These are phyloP conservation scores for Kryptolebias marmoratus DNA, from an alignment of 2,113 vertebrate species.

Conservation along the genomic window DNA sequence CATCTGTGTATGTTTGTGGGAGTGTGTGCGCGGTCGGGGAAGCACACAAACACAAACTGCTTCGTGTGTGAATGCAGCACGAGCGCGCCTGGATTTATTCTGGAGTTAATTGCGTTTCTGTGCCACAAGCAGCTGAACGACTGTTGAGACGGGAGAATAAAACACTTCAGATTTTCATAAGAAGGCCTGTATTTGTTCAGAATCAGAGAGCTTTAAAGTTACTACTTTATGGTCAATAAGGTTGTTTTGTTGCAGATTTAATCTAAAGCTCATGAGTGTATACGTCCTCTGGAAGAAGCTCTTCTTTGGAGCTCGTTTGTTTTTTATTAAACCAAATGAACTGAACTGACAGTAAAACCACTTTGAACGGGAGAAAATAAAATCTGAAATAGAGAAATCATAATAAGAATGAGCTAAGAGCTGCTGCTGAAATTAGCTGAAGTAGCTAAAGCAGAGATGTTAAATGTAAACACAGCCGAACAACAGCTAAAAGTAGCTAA, in stretches of 20 bases:
- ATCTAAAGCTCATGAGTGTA: slow-evolving; percentile 20
- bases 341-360: slow-evolving; percentile 2
- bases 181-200: neutral
- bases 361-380: neutral
- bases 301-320: slow-evolving; percentile 4
- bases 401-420: too few species aligned
- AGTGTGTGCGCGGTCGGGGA: slow-evolving; percentile 1
- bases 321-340: slow-evolving; percentile 2
- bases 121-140: neutral
- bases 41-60: slow-evolving; percentile 9
- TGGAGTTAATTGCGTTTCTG: slow-evolving; percentile 13
- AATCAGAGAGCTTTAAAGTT: slow-evolving; percentile 12
- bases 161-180: slow-evolving; percentile 29
- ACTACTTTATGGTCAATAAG: slow-evolving; percentile 15
- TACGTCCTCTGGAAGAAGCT: slow-evolving; percentile 21
- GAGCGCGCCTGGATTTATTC: slow-evolving; percentile 6
- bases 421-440: too few species aligned
- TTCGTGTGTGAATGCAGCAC: neutral
- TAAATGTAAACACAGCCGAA: too few species aligned
- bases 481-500: too few species aligned
- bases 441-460: too few species aligned
- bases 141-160: neutral
- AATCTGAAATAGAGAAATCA: neutral
- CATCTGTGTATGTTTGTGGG: slow-evolving; percentile 52
- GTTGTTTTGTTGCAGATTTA: slow-evolving; percentile 13